Evolutionary conservation across 2,888 invertebrate genomes (phyloP).

Genomic region (Glyphotaelius pellucidus): DNA sequence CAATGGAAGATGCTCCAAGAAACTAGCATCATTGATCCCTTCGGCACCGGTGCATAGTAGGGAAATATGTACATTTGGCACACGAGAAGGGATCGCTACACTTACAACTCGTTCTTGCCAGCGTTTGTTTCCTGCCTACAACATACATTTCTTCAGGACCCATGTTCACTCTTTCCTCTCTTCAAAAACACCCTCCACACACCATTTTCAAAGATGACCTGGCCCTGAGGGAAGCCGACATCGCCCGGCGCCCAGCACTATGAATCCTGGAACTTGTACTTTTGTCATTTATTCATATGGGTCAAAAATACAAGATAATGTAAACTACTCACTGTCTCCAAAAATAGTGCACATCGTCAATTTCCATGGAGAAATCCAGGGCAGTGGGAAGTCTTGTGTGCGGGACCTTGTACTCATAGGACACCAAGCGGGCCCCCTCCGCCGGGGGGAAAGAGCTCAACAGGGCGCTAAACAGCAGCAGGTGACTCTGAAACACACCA

Average conservation of each 20-base stretch:
- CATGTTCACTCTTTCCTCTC: too few relatives aligned
- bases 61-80: too few relatives aligned
- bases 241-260: background rate
- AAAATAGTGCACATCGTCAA: constrained; percentile 60
- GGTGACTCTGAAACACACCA: constrained; percentile 56
- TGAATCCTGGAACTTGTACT: background rate
- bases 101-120: too few relatives aligned
- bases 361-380: constrained; percentile 58
- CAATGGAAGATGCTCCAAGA: too few relatives aligned
- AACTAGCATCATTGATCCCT: too few relatives aligned
- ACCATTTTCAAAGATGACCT: too few relatives aligned
- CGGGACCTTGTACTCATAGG: constrained; percentile 58
- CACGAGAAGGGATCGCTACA: too few relatives aligned
- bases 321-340: constrained; percentile 59
- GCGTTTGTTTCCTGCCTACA: too few relatives aligned
- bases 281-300: background rate
- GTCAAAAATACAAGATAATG: background rate
- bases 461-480: constrained; percentile 63
- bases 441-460: constrained; percentile 51
- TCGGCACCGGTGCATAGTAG: too few relatives aligned
- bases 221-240: too few relatives aligned
- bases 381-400: constrained; percentile 50
- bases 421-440: constrained; percentile 56
- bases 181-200: too few relatives aligned
- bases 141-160: too few relatives aligned